These are phyloP conservation scores for Ectropis grisescens DNA, from an alignment of 1,140 invertebrate species.

Conservation along the genomic window DNA sequence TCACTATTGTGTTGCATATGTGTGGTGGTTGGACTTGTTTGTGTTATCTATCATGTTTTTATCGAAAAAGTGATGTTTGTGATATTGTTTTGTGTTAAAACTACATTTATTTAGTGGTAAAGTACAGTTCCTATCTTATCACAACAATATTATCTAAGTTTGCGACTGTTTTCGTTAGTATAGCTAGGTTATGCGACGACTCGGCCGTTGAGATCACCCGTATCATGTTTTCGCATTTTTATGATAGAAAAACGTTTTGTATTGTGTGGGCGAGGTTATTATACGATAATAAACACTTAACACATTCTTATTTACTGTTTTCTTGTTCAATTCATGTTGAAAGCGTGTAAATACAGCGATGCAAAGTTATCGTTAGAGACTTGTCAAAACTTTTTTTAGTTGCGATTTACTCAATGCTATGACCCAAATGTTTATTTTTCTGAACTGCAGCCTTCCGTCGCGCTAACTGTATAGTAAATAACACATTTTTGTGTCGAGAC, in stretches of 20 bases:
- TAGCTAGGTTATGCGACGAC: conserved; percentile 42
- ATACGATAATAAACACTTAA: conserved; percentile 10
- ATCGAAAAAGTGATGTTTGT: conserved; percentile 64
- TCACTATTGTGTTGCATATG: conserved; percentile 23
- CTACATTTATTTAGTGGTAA: conserved; percentile 53
- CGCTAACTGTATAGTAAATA: conserved; percentile 10
- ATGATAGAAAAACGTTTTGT: conserved; percentile 27
- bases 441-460: conserved; percentile 19
- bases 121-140: conserved; percentile 45
- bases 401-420: too few species aligned
- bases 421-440: conserved; percentile 14
- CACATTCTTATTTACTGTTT: too few species aligned
- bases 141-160: conserved; percentile 31
- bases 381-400: too few species aligned
- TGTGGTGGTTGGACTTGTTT: conserved; percentile 45
- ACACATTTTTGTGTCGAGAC: background rate
- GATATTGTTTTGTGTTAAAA: conserved; percentile 45
- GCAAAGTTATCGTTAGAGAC: too few species aligned
- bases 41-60: conserved; percentile 67
- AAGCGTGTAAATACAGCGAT: too few species aligned
- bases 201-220: conserved; percentile 16
- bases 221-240: conserved; percentile 58
- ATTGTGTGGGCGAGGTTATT: conserved; percentile 5
- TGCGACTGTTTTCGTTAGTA: conserved; percentile 21
- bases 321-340: too few species aligned